Base-by-base conservation (phyloP, 2,888 invertebrate genomes). In the Cryptocephalus primarius region DNA sequence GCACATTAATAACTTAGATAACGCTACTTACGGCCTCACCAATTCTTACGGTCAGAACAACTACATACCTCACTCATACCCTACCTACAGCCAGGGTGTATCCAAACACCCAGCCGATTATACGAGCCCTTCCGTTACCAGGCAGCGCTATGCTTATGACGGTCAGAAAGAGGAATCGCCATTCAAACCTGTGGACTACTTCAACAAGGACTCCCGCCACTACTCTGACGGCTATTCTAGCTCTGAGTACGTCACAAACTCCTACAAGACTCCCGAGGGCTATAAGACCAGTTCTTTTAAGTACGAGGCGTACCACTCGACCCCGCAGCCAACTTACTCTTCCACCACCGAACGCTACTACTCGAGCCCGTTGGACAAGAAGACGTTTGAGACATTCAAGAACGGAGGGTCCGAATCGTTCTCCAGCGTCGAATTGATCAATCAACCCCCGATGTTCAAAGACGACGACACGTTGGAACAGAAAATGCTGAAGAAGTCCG, bases 401-500 rank as follows among this genome's bases (percentile, higher is more conserved):
- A 68, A 67, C 45, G 60, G 61, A 44, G 59, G 60, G 42, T 60
- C 61, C 1, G 62, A 65, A 8, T 66, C 54, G 48, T 63, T 65
- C 8, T 59, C 64, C 1, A 67, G 66, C 48, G 61, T 67, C 9
- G 69, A 71, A 47, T 60, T 60, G 33, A 53, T 66, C 14, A 65
- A 62, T 47, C 65, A 69, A 45, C 64, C 69, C 9, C 65, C 69
- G 0, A 52, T 61, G n/a, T 50, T 68, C 11, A 62, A 60, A 49
- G 77, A 78, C 46, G 67, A 75, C 1, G 79, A 82, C 39, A 72
- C 72, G n/a, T 57, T 82, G 53, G 82, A 82, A 51, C 80, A 80
- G 55, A 79, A 77, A 57, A 79, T 79, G 70, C 71, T 80, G 6
- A 82, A 82, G 51, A 80, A 82, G 54, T 81, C 82, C 0, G 76